These are phyloP conservation scores for Gerris buenoi DNA, from an alignment of 1,140 invertebrate species.

Conservation along the genomic window DNA sequence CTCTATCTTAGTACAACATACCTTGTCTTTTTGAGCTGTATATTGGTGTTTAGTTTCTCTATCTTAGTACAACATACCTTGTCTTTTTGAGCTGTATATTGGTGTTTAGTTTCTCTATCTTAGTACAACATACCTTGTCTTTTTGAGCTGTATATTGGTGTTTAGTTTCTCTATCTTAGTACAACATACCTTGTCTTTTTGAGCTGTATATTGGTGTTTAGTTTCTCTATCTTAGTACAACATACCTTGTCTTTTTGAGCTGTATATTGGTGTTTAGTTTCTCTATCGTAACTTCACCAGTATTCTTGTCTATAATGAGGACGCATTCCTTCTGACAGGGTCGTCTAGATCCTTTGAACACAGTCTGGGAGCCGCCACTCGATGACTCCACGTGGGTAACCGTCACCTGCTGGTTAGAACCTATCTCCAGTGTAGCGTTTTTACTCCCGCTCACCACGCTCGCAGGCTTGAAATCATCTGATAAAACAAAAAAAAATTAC, in stretches of 20 bases:
- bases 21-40: no score
- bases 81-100: no score
- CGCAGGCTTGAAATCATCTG: constrained; percentile 95
- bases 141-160: no score
- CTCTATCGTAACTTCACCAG: constrained; percentile 83
- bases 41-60: no score
- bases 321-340: constrained; percentile 88
- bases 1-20: no score
- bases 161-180: no score
- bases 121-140: no score
- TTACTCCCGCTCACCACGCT: constrained; percentile 76
- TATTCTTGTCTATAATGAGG: constrained; percentile 77
- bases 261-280: constrained; percentile 78
- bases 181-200: no score
- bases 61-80: no score
- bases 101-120: no score
- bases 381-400: constrained; percentile 78
- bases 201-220: no score
- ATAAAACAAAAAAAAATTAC: constrained; percentile 28
- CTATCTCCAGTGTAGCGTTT: constrained; percentile 75
- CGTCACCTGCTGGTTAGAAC: constrained; percentile 71
- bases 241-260: constrained; percentile 78
- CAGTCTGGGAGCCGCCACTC: constrained; percentile 71
- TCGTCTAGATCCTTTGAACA: constrained; percentile 83
- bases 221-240: no score